These are phyloP conservation scores for Trissolcus basalis DNA, from an alignment of 1,140 invertebrate genomes.

Conservation along the genomic window DNA sequence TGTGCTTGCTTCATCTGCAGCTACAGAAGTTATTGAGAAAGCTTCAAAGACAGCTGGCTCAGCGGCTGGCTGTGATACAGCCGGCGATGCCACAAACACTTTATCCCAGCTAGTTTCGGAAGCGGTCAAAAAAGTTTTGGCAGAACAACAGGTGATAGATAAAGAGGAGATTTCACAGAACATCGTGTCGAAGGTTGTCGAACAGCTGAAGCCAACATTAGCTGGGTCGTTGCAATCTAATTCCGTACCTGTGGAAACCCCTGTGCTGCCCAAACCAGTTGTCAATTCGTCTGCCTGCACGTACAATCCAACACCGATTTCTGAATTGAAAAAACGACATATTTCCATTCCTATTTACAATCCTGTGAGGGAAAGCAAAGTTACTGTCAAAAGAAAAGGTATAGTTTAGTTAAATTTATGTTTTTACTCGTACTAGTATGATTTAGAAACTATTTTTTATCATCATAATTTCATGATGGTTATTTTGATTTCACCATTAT, in stretches of 20 bases:
- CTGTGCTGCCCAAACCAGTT: slow-evolving; percentile 27
- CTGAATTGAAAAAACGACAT: slow-evolving; percentile 77
- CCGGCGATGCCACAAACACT: slow-evolving; percentile 41
- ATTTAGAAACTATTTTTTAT: too few relatives aligned
- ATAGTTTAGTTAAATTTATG: too few relatives aligned
- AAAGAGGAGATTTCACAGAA: slow-evolving; percentile 69
- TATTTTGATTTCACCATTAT: too few relatives aligned
- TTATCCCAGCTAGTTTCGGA: slow-evolving; percentile 75
- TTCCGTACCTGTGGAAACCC: slow-evolving; percentile 55
- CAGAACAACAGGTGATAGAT: slow-evolving; percentile 68
- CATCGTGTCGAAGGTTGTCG: slow-evolving; percentile 73
- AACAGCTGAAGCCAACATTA: slow-evolving; percentile 70
- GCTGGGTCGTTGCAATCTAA: slow-evolving; percentile 48
- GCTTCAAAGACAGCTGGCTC: background rate
- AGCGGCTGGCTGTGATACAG: background rate
- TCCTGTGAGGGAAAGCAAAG: slow-evolving; percentile 69
- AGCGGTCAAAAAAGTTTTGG: slow-evolving; percentile 75
- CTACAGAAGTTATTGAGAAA: slow-evolving; percentile 28
- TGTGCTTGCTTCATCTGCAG: slow-evolving; percentile 21
- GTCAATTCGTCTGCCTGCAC: slow-evolving; percentile 56
- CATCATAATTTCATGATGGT: too few relatives aligned
- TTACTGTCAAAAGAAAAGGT: slow-evolving; percentile 71
- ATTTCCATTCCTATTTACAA: slow-evolving; percentile 74
- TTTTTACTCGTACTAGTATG: too few relatives aligned
- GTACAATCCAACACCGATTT: slow-evolving; percentile 81